Evolutionary conservation across 2,797 vertebrate genomes (phyloP), one percentile per base, ranked within the genome.

Genomic region (Varecia variegata): DNA sequence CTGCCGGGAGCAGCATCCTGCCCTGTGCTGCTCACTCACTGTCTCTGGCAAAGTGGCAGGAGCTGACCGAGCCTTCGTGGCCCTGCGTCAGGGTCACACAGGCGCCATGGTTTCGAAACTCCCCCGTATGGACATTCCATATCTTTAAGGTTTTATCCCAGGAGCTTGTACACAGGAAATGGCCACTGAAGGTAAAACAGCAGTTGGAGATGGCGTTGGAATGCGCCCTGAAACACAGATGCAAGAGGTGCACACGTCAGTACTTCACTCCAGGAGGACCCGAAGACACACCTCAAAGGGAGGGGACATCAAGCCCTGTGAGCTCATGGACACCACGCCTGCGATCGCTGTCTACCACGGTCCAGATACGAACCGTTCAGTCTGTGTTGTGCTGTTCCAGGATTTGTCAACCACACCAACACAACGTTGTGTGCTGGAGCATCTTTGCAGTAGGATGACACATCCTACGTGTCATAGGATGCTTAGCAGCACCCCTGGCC

Each of bases 91-190:
- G 98, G 45, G 79, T 90, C 60, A 97, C 45, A 1, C 97, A 95
- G 47, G 98, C 98, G 0, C 99, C 98, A 0, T 3, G 91, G 76
- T 97, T 98, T 11, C 95, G 97, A 76, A 99, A 99, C 1, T 98
- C 97, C 40, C 98, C 99, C 0, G 98, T 95, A 52, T 98, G 98
- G 67, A 99, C 82, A 45, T 99, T 98, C 99, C 99, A 99, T 95
- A 99, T 98, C 97, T 99, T 99, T 82, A 99, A 96, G 3, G 86
- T 98, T 94, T 98, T 99, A 76, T 99, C 99, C 98, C 99, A 99
- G 0, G 99, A 99, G 65, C 98, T 98, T 9, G 98, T 99, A 97
- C 99, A 99, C 93, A 99, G 97, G 88, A 98, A 98, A 90, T 90
- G 98, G 1, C 99, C 98, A 2, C 98, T 98, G 85, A 74, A 74